phyloP scores from a whole-genome alignment of 2,888 invertebrate species.

The Sminthurinus aureus region DNA sequence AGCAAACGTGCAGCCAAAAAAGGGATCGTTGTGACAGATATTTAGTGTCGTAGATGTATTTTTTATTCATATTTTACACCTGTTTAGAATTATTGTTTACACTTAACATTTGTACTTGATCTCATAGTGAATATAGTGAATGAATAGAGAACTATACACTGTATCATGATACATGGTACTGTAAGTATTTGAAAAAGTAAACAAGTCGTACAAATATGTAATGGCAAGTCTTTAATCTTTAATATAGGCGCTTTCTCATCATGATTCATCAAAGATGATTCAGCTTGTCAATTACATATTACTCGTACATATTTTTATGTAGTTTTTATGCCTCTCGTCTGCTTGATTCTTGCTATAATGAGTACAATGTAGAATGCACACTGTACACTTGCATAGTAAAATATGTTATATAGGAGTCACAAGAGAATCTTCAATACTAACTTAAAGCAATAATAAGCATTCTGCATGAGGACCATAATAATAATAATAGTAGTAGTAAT shows the following conservation, averaged over 20 bases:
- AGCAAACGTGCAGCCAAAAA: no score
- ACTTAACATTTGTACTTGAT: not conserved
- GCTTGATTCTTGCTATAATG: not conserved
- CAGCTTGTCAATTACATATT: not conserved
- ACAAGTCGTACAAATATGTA: not conserved
- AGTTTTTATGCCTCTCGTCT: not conserved
- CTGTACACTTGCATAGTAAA: no score
- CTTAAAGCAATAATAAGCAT: no score
- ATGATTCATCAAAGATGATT: not conserved
- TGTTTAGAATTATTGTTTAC: not conserved
- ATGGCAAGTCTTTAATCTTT: not conserved
- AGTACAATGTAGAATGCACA: no score
- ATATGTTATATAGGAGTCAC: no score
- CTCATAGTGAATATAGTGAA: not conserved
- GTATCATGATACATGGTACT: not conserved
- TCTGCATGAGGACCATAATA: no score
- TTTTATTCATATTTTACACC: no score
- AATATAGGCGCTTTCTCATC: not conserved
- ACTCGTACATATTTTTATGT: not conserved
- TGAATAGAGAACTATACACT: not conserved
- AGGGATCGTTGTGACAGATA: no score
- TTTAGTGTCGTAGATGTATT: no score
- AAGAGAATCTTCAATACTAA: no score
- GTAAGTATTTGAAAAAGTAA: not conserved
- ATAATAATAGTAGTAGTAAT: no score